Evolutionary conservation across 2,113 vertebrate genomes (phyloP).

Genomic region (Epinephelus fuscoguttatus): DNA sequence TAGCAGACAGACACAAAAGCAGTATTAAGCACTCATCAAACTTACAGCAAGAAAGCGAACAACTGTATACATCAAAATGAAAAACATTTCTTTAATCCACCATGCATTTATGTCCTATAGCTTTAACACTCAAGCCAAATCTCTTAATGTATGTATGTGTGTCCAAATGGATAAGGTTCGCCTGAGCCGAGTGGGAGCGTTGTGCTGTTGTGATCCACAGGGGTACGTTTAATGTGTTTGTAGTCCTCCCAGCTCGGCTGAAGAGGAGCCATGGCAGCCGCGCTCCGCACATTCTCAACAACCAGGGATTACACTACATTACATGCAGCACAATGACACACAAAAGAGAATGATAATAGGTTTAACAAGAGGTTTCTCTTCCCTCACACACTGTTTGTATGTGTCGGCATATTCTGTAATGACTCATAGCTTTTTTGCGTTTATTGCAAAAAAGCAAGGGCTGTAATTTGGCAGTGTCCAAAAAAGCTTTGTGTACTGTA

Average conservation of each 20-base stretch:
- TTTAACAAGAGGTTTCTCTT: constrained; percentile 59
- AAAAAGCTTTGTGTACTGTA: constrained; percentile 35
- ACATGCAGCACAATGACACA: constrained; percentile 63
- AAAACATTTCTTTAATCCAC: not conserved
- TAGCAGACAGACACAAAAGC: no score
- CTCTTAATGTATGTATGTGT: constrained; percentile 19
- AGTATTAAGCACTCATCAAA: not conserved
- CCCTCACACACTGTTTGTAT: constrained; percentile 22
- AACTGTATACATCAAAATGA: not conserved
- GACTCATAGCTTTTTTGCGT: constrained; percentile 48
- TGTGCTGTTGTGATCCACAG: constrained; percentile 43
- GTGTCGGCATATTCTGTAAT: constrained; percentile 44
- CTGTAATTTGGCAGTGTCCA: constrained; percentile 53
- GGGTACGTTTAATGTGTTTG: constrained; percentile 68
- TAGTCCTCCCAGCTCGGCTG: constrained; percentile 58
- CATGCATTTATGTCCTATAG: no score
- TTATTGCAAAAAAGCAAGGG: constrained; percentile 30
- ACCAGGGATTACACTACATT: constrained; percentile 67
- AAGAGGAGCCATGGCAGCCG: constrained; percentile 51
- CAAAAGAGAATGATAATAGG: constrained; percentile 65
- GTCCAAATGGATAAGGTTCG: constrained; percentile 19
- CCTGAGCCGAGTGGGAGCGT: constrained; percentile 38
- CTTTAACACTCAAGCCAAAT: not conserved
- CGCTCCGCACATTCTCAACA: constrained; percentile 54
- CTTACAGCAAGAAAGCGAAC: not conserved